Percentiles rank a stretch among this genome's conserved stretches.
Conservation (phyloP, 1,140 invertebrate species). For the Agrilus planipennis region DNA sequence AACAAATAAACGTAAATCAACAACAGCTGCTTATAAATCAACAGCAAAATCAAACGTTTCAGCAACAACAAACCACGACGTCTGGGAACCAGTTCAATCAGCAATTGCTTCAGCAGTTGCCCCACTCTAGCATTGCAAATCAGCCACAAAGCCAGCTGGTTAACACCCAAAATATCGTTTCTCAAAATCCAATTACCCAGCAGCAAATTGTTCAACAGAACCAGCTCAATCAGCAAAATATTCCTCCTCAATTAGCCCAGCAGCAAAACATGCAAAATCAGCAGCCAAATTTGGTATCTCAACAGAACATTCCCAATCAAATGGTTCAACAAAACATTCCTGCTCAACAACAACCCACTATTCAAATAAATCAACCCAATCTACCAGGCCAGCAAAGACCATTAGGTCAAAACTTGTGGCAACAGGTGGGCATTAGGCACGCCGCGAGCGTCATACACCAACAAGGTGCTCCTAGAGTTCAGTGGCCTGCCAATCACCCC, state of each 20-base stretch:
- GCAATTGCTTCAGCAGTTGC: slow-evolving; percentile 12
- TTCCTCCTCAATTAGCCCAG: slow-evolving; percentile 2
- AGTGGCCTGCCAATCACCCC: slow-evolving; percentile 32
- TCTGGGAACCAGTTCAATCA: slow-evolving; percentile 13
- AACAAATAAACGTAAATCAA: slow-evolving; percentile 20
- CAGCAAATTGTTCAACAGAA: neutral
- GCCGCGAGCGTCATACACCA: neutral
- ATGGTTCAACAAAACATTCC: slow-evolving; percentile 17
- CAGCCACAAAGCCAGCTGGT: slow-evolving; percentile 7
- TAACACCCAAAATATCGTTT: neutral
- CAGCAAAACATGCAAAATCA: slow-evolving; percentile 19
- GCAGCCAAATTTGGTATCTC: slow-evolving; percentile 13
- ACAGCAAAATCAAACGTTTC: slow-evolving; percentile 16
- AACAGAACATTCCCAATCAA: slow-evolving; percentile 14
- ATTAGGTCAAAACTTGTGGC: slow-evolving; percentile 7
- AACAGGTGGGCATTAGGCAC: slow-evolving; percentile 4
- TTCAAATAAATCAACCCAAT: slow-evolving; percentile 5
- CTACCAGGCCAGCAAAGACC: slow-evolving; percentile 30
- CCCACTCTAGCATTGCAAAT: slow-evolving; percentile 13
- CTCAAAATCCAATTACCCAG: slow-evolving; percentile 2
- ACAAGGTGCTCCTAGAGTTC: slow-evolving; percentile 14
- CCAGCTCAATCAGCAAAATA: slow-evolving; percentile 7
- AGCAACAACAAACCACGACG: slow-evolving; percentile 14
- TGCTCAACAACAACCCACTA: slow-evolving; percentile 20
- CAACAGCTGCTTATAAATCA: slow-evolving; percentile 14